Conservation (phyloP, 2,888 invertebrate genomes). For the Mesochorus sp. region DNA sequence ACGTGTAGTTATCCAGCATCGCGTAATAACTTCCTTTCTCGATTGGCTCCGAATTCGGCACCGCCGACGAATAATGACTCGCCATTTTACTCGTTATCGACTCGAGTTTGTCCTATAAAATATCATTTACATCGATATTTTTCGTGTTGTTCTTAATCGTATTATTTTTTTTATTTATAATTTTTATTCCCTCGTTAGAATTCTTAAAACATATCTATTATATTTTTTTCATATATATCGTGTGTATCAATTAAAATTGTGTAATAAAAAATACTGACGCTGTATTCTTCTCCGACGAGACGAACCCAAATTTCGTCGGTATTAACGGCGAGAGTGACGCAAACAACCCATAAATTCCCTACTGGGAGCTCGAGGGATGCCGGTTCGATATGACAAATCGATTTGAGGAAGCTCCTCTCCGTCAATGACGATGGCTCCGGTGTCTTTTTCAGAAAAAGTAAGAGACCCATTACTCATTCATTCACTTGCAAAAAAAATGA, state of each 20-base stretch:
- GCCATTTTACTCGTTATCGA: conserved; percentile 80
- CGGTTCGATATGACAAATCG: conserved; percentile 66
- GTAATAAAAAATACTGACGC: conserved; percentile 82
- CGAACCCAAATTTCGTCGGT: conserved; percentile 87
- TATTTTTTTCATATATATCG: background rate
- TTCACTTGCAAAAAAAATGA: background rate
- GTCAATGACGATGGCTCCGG: conserved; percentile 28
- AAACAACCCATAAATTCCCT: conserved; percentile 85
- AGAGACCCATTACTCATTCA: background rate
- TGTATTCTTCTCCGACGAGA: conserved; percentile 86
- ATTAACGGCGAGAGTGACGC: conserved; percentile 85
- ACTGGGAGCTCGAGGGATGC: conserved; percentile 72
- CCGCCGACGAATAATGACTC: conserved; percentile 74
- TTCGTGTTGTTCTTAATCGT: too few relatives aligned
- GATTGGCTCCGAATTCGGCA: conserved; percentile 59
- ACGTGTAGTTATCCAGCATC: conserved; percentile 79
- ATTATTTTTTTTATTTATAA: too few relatives aligned
- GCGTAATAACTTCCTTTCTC: conserved; percentile 82
- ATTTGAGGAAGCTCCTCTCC: conserved; percentile 65
- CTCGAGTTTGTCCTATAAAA: conserved; percentile 78
- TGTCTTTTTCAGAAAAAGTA: conserved; percentile 26
- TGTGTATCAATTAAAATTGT: background rate
- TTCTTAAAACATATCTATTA: background rate
- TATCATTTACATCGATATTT: too few relatives aligned
- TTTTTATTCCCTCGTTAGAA: background rate